phyloP scores from a whole-genome alignment of 2,888 invertebrate species.

The Xanthia icteritia region DNA sequence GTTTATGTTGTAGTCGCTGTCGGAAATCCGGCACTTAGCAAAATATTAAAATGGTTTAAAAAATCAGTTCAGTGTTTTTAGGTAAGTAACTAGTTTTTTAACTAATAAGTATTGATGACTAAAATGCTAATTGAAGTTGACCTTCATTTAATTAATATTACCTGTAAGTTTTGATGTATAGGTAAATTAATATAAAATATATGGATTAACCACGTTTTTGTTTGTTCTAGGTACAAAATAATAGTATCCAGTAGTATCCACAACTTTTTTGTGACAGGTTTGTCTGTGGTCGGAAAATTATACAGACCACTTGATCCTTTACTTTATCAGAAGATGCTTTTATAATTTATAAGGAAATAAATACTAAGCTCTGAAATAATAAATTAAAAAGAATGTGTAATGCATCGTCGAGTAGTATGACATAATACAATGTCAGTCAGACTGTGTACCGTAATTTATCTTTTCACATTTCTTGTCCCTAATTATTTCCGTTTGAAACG shows the following conservation, averaged over 20 bases:
- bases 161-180: background rate
- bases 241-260: background rate
- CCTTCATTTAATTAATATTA: conserved; percentile 7
- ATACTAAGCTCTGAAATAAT: background rate
- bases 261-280: background rate
- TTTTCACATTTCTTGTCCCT: conserved; percentile 49
- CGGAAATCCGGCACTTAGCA: conserved; percentile 56
- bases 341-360: background rate
- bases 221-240: conserved; percentile 31
- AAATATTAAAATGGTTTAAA: conserved; percentile 11
- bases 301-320: background rate
- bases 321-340: background rate
- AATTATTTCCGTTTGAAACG: conserved; percentile 59
- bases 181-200: background rate
- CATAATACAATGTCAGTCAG: conserved; percentile 26
- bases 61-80: conserved; percentile 6
- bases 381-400: background rate
- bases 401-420: conserved; percentile 22
- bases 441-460: conserved; percentile 23
- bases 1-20: conserved; percentile 34
- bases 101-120: background rate
- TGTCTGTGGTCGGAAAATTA: background rate
- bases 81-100: background rate
- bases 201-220: background rate
- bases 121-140: conserved; percentile 5